phyloP scores from a whole-genome alignment of 2,888 invertebrate genomes.

The Latrodectus elegans region DNA sequence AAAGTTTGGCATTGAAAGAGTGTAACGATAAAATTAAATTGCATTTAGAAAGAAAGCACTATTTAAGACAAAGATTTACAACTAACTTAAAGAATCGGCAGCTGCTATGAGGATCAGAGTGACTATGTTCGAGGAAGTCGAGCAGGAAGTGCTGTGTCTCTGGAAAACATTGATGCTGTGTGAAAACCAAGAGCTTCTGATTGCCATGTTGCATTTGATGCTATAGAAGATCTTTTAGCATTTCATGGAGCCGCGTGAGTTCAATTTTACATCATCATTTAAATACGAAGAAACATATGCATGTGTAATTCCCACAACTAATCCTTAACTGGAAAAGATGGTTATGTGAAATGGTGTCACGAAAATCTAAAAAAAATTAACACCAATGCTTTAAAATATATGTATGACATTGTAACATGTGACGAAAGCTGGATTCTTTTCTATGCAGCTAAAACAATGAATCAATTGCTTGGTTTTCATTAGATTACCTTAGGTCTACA shows the following conservation, averaged over 20 bases:
- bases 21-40: slow-evolving; percentile 4
- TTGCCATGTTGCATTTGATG: background rate
- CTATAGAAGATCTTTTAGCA: background rate
- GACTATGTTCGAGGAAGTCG: background rate
- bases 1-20: slow-evolving; percentile 7
- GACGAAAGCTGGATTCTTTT: background rate
- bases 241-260: background rate
- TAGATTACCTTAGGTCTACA: background rate
- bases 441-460: background rate
- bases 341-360: background rate
- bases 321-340: background rate
- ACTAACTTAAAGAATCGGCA: background rate
- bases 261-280: background rate
- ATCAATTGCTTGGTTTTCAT: background rate
- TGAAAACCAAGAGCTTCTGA: background rate
- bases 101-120: background rate
- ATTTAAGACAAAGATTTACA: slow-evolving; percentile 6
- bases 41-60: background rate
- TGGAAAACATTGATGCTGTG: background rate
- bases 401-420: background rate
- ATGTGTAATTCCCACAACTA: background rate
- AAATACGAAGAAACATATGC: background rate
- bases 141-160: background rate
- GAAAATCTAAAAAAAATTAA: background rate
- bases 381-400: background rate